Percentiles rank a stretch among this genome's conserved stretches.
phyloP scores from a whole-genome alignment of 2,888 invertebrate genomes.

The Heliconius charithonia region DNA sequence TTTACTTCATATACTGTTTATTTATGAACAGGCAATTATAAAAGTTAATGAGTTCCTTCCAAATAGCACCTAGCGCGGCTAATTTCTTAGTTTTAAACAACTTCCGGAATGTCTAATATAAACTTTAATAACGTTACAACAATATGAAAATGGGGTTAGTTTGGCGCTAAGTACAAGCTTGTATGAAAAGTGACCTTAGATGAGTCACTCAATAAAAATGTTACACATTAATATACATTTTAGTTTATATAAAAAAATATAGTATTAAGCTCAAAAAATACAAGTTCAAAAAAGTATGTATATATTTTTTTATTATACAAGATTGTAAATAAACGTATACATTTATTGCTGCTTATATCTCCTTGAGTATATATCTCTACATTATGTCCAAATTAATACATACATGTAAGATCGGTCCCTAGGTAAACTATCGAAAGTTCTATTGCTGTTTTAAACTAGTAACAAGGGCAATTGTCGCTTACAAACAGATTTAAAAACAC shows the following conservation, averaged over 20 bases:
- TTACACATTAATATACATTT: background rate
- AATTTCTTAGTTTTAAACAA: constrained; percentile 38
- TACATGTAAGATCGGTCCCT: no score
- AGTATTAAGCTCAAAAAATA: no score
- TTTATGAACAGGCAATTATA: background rate
- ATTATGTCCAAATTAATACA: background rate
- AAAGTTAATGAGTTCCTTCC: constrained; percentile 15
- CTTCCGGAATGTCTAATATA: constrained; percentile 35
- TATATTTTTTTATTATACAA: no score
- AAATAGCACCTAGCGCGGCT: constrained; percentile 18
- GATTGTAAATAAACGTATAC: no score
- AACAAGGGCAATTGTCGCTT: no score
- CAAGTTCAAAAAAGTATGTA: no score
- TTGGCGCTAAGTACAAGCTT: constrained; percentile 44
- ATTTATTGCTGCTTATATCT: background rate
- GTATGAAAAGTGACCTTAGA: constrained; percentile 32
- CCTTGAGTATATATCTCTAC: background rate
- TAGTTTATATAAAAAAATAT: background rate
- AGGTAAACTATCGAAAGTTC: no score
- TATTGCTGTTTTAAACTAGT: no score
- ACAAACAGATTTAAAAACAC: no score
- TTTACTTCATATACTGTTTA: background rate
- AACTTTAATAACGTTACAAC: constrained; percentile 48
- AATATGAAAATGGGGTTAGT: constrained; percentile 49
- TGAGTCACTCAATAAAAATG: background rate